Conservation (phyloP, 2,113 vertebrate species). For the Chloroceryle aenea region DNA sequence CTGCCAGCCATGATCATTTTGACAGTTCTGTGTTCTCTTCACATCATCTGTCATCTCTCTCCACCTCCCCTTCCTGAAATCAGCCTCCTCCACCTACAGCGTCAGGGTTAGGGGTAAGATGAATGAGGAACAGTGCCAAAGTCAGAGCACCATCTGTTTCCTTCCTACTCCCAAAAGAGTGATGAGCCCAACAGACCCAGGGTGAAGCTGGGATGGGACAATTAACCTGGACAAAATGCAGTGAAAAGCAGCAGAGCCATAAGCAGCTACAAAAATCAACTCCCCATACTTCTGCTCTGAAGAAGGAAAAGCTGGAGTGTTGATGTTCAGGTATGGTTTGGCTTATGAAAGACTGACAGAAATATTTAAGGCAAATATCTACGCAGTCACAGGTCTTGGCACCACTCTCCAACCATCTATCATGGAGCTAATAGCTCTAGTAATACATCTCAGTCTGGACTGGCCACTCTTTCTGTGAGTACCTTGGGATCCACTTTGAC, state of each 20-base stretch:
- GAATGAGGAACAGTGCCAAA: neutral
- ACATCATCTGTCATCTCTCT: slow-evolving; percentile 29
- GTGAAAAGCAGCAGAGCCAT: neutral
- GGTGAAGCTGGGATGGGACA: neutral
- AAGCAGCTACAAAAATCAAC: neutral
- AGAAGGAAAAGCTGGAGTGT: neutral
- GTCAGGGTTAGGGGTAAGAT: neutral
- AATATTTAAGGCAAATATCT: neutral
- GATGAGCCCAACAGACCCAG: neutral
- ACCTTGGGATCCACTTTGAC: slow-evolving; percentile 25
- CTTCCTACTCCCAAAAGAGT: neutral
- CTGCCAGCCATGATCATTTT: neutral
- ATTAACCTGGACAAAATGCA: neutral
- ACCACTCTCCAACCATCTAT: neutral
- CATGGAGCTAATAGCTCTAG: neutral
- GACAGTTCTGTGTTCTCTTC: slow-evolving; percentile 63
- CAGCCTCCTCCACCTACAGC: neutral
- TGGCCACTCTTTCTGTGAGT: neutral
- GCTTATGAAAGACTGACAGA: slow-evolving; percentile 1
- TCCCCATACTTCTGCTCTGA: neutral
- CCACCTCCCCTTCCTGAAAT: neutral
- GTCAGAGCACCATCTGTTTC: neutral
- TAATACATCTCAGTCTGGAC: neutral
- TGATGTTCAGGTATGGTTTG: neutral
- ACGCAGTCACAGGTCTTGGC: neutral